phyloP scores from a whole-genome alignment of 64 coral and sea anemone species.

The Montipora cactus region DNA sequence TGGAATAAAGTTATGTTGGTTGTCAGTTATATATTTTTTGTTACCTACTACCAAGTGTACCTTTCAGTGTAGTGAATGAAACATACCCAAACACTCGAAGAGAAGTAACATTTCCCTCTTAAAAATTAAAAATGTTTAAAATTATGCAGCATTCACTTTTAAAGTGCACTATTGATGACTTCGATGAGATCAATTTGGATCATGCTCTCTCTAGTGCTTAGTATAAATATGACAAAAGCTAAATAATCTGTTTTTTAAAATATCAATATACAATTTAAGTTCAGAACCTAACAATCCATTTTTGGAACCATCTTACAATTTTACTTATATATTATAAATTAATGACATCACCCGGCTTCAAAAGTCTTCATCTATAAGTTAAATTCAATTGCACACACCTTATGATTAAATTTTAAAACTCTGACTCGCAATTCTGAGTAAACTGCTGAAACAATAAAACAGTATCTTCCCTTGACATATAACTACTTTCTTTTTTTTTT shows the following conservation, averaged over 20 bases:
- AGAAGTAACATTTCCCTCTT: not conserved
- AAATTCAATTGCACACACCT: not conserved
- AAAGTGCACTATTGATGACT: not conserved
- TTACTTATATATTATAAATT: constrained; percentile 32
- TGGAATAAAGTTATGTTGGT: too few relatives aligned
- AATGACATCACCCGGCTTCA: not conserved
- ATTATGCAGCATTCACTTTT: not conserved
- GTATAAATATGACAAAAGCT: constrained; percentile 36
- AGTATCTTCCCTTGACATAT: not conserved
- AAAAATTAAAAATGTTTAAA: not conserved
- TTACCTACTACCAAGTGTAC: not conserved
- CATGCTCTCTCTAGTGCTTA: not conserved
- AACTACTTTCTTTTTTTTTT: not conserved
- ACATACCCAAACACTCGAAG: not conserved
- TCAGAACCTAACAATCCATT: not conserved
- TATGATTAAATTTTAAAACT: not conserved
- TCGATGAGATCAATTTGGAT: not conserved
- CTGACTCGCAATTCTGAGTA: not conserved
- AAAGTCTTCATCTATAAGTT: not conserved
- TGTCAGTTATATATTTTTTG: not conserved
- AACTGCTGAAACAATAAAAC: not conserved
- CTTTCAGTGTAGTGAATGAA: not conserved
- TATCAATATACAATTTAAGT: constrained; percentile 38
- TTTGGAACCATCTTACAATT: not conserved
- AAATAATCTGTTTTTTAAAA: constrained; percentile 34